Percentiles rank a stretch among this genome's conserved stretches.
phyloP scores from a whole-genome alignment of 2,113 vertebrate species.

The Thamnophis sirtalis region DNA sequence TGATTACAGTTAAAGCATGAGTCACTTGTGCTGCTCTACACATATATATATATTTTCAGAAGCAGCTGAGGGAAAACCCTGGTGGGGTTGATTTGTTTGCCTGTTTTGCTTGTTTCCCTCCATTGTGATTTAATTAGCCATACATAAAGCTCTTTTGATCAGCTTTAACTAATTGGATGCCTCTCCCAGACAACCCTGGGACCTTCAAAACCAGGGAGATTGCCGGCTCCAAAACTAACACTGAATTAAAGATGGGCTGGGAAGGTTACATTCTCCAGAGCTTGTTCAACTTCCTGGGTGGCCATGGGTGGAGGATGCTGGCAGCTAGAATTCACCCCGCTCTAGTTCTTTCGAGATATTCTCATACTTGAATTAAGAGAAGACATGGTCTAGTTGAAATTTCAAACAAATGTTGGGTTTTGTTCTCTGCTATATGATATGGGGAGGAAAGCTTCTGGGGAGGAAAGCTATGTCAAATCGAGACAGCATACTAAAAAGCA shows the following conservation, averaged over 20 bases:
- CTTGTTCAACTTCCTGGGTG: not conserved
- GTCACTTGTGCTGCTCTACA: not conserved
- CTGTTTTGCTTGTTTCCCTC: not conserved
- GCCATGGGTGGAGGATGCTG: not conserved
- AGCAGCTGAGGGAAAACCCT: not conserved
- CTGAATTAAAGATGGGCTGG: not conserved
- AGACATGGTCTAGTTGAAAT: slow-evolving; percentile 67
- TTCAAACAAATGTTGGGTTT: slow-evolving; percentile 67
- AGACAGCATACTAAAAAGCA: no score
- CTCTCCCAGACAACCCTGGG: not conserved
- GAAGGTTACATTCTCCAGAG: not conserved
- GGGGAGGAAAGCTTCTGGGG: no score
- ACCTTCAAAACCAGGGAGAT: not conserved
- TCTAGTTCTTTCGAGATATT: not conserved
- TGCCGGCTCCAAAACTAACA: not conserved
- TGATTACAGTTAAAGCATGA: not conserved
- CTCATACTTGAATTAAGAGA: slow-evolving; percentile 54
- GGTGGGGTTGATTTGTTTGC: not conserved
- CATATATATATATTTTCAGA: not conserved
- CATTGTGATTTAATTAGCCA: not conserved
- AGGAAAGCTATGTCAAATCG: no score
- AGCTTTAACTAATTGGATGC: not conserved
- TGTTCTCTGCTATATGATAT: slow-evolving; percentile 39
- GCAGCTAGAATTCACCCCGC: not conserved
- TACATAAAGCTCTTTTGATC: not conserved